Percentiles rank a stretch among this genome's conserved stretches.
phyloP scores from a whole-genome alignment of 2,797 vertebrate genomes.

The Alcedo quadribrachys region DNA sequence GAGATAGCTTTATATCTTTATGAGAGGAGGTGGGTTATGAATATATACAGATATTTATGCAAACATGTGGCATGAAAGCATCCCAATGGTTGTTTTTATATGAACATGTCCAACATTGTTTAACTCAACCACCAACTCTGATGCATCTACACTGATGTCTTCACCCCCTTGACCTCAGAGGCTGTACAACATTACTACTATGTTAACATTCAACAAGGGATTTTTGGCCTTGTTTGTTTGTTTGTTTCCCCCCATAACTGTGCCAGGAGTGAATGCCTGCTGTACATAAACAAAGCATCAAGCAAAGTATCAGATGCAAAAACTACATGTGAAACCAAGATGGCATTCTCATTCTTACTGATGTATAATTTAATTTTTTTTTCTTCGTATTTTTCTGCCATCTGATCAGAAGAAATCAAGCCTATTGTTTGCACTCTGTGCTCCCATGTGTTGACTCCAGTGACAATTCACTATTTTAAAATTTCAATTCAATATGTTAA shows the following conservation, averaged over 20 bases:
- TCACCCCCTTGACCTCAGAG: background rate
- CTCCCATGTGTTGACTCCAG: background rate
- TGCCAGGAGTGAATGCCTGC: background rate
- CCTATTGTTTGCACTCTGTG: background rate
- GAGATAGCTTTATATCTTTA: conserved; percentile 29
- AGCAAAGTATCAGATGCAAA: background rate
- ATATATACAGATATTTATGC: conserved; percentile 26
- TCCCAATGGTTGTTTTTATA: background rate
- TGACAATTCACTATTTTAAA: background rate
- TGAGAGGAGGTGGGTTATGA: conserved; percentile 20
- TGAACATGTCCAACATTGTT: background rate
- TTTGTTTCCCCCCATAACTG: no score
- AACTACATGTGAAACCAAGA: background rate
- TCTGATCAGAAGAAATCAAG: background rate
- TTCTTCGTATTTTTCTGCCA: no score
- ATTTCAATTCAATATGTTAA: no score
- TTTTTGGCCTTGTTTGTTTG: background rate
- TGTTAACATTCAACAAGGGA: background rate
- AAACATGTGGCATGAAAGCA: conserved; percentile 7
- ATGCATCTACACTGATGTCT: background rate
- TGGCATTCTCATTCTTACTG: background rate
- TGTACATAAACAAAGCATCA: background rate
- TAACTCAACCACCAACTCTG: background rate
- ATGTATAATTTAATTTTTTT: accelerated
- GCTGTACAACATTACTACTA: background rate